Evolutionary conservation across 1,140 invertebrate genomes (phyloP), one percentile per base, ranked within the genome.

Genomic region (Grapholita molesta): DNA sequence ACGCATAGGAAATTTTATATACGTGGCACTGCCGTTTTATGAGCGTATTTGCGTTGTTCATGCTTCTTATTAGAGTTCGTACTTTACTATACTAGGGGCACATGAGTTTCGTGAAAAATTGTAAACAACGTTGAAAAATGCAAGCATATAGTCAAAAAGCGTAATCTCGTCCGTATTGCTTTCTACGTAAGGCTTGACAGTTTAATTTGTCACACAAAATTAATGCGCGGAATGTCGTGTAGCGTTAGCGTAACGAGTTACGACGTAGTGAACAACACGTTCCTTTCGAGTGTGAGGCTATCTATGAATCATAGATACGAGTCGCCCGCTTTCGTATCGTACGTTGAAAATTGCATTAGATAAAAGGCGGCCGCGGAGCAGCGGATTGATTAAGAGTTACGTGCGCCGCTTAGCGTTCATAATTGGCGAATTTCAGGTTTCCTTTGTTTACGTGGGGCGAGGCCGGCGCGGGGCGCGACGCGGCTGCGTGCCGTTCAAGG

Each of bases 371-470:
- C 33, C 61, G 61, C n/a, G 32, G 64, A 28, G 30, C 25, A 11
- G 48, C 24, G 52, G 64, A 70, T 66, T 67, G 64, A 38, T 57
- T 42, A 53, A 23, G 68, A 69, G 42, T 65, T 55, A 72, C 69
- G 69, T 68, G 69, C 70, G 75, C 69, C 65, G 71, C 74, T 69
- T 75, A 71, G 71, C 70, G 73, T 61, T 61, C 55, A 61, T 61
- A 61, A 61, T 61, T 70, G 74, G 72, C 79, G 71, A 84, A 82
- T 84, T 86, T 88, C 83, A 80, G 78, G 80, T 78, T 86, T 90
- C 81, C 88, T 90, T 90, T 90, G 88, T 90, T 90, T 90, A 90
- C 88, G 85, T 82, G 87, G 80, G 84, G 87, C 80, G 85, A 79
- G 84, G 85, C 77, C 61, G 66, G 69, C 67, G 70, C 9, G 42